These are phyloP conservation scores for Loripinus fragilis DNA, from an alignment of 2,888 invertebrate genomes.

Conservation along the genomic window DNA sequence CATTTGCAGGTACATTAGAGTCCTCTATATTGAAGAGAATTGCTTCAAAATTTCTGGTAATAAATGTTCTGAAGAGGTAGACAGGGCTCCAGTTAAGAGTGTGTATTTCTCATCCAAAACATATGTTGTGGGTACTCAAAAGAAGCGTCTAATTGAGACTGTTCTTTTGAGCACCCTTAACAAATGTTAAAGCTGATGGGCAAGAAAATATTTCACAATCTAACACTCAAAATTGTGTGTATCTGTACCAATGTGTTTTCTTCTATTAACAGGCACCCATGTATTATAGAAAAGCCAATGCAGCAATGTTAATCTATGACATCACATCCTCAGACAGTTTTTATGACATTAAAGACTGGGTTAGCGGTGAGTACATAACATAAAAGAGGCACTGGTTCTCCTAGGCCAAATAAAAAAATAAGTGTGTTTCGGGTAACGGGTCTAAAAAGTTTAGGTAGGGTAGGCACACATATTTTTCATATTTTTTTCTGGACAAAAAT, in stretches of 20 bases:
- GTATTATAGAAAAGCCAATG: constrained; percentile 96
- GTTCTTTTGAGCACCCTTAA: background rate
- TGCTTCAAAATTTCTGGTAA: too few species aligned
- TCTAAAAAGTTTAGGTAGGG: too few species aligned
- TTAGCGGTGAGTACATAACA: constrained; percentile 87
- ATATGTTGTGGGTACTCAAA: background rate
- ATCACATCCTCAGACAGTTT: constrained; percentile 91
- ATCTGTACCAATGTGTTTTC: background rate
- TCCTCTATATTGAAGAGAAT: too few species aligned
- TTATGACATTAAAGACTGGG: constrained; percentile 93
- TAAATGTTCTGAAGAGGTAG: too few species aligned
- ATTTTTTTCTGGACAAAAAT: too few species aligned
- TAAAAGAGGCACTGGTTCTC: too few species aligned
- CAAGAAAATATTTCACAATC: background rate
- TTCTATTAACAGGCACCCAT: constrained; percentile 89
- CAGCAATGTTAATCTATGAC: constrained; percentile 94
- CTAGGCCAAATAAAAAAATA: too few species aligned
- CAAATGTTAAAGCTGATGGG: background rate
- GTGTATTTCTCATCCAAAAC: background rate
- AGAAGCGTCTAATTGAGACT: background rate
- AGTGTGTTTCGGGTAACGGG: too few species aligned
- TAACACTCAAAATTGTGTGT: background rate
- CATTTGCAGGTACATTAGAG: too few species aligned
- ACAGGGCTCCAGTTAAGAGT: too few species aligned
- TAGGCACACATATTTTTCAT: too few species aligned